Evolutionary conservation across 2,797 vertebrate genomes (phyloP).

Genomic region (Crax fasciolata): DNA sequence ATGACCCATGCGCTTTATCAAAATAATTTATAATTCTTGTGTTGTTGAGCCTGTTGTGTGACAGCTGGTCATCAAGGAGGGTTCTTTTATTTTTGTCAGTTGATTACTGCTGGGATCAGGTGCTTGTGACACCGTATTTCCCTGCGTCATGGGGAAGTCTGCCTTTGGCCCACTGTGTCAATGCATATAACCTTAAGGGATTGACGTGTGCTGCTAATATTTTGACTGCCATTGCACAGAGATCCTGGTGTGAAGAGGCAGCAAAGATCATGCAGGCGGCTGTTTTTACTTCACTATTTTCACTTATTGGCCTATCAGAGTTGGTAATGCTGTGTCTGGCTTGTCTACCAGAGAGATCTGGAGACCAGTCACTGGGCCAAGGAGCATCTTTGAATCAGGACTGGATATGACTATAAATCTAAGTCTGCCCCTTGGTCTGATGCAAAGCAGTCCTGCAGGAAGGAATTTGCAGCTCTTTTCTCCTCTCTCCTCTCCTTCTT

Average conservation of each 20-base stretch:
- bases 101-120: background rate
- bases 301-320: background rate
- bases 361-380: background rate
- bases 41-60: background rate
- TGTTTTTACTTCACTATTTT: background rate
- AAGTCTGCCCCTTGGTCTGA: fast-evolving
- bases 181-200: background rate
- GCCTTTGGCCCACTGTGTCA: background rate
- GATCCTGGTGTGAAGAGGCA: background rate
- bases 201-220: background rate
- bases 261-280: background rate
- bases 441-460: background rate
- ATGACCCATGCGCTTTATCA: background rate
- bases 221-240: background rate
- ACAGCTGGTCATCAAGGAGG: background rate
- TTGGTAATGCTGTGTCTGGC: background rate
- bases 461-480: background rate
- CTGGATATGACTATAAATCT: background rate
- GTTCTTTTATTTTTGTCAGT: background rate
- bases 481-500: background rate
- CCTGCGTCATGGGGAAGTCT: background rate
- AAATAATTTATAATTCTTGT: background rate
- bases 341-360: background rate
- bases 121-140: background rate
- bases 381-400: background rate